phyloP scores from a whole-genome alignment of 2,888 invertebrate species.

The Ochlodes sylvanus region DNA sequence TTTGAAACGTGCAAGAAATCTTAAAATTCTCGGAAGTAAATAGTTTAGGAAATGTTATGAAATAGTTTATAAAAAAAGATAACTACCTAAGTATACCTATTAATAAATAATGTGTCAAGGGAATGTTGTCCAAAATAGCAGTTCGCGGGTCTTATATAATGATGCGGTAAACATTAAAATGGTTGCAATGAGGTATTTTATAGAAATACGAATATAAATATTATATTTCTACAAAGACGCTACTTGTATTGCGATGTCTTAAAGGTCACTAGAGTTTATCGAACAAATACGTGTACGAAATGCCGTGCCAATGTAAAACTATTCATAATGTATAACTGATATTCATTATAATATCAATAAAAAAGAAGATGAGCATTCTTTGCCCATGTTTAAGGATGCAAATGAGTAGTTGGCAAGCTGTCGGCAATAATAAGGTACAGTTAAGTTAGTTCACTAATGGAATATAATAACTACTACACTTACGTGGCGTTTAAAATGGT shows the following conservation, averaged over 20 bases:
- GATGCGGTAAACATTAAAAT: too few relatives aligned
- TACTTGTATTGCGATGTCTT: too few relatives aligned
- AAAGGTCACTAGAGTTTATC: neutral
- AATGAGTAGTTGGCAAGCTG: slow-evolving; percentile 16
- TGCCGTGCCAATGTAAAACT: neutral
- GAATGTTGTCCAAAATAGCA: too few relatives aligned
- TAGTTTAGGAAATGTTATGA: neutral
- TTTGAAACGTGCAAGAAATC: neutral
- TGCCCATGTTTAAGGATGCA: slow-evolving; percentile 23
- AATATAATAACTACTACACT: slow-evolving; percentile 27
- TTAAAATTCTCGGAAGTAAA: neutral
- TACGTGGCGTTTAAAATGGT: slow-evolving; percentile 26
- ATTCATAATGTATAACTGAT: slow-evolving; percentile 18
- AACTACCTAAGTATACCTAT: too few relatives aligned
- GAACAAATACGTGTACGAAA: neutral
- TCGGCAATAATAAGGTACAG: slow-evolving; percentile 25
- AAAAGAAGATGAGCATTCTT: slow-evolving; percentile 12
- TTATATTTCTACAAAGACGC: too few relatives aligned
- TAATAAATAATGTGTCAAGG: too few relatives aligned
- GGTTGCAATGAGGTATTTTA: too few relatives aligned
- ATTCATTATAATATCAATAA: slow-evolving; percentile 9
- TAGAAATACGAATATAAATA: too few relatives aligned
- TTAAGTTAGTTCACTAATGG: slow-evolving; percentile 24
- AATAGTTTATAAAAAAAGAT: too few relatives aligned
- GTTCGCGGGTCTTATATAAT: too few relatives aligned